These are phyloP conservation scores for Delphinapterus leucas DNA, from an alignment of 2,113 vertebrate genomes.

Conservation along the genomic window DNA sequence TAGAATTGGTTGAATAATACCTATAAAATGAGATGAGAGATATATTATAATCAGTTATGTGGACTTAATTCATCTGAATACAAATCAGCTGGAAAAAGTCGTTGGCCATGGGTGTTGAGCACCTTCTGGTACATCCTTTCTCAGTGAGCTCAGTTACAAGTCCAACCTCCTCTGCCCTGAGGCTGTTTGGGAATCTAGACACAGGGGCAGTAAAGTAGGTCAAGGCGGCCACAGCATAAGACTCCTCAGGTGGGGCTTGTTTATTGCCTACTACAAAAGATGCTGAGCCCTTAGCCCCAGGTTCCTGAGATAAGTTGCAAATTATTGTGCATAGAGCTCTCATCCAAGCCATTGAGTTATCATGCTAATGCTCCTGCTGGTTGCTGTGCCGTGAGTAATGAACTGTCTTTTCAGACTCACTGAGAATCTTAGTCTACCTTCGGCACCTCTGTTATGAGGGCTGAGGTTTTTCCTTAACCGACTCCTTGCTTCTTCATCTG, in stretches of 20 bases:
- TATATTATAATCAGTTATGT: background rate
- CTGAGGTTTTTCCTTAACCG: background rate
- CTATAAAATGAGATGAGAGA: background rate
- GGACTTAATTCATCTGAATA: background rate
- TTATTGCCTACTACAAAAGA: background rate
- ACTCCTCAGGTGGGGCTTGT: background rate
- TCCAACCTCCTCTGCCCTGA: background rate
- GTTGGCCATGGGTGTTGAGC: background rate
- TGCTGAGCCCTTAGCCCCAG: background rate
- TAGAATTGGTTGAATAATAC: background rate
- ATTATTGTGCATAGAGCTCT: background rate
- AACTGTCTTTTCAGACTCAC: background rate
- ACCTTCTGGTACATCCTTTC: background rate
- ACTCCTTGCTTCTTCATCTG: background rate
- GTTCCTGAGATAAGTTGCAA: background rate
- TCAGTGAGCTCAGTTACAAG: background rate
- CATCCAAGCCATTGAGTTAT: too few relatives aligned
- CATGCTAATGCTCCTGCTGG: background rate
- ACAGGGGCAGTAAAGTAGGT: background rate
- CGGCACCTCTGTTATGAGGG: background rate
- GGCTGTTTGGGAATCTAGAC: background rate
- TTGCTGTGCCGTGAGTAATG: background rate
- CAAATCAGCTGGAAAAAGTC: background rate
- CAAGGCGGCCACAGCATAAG: background rate
- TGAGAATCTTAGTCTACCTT: background rate